Conservation (phyloP, 2,113 vertebrate genomes). For the Alces alces region DNA sequence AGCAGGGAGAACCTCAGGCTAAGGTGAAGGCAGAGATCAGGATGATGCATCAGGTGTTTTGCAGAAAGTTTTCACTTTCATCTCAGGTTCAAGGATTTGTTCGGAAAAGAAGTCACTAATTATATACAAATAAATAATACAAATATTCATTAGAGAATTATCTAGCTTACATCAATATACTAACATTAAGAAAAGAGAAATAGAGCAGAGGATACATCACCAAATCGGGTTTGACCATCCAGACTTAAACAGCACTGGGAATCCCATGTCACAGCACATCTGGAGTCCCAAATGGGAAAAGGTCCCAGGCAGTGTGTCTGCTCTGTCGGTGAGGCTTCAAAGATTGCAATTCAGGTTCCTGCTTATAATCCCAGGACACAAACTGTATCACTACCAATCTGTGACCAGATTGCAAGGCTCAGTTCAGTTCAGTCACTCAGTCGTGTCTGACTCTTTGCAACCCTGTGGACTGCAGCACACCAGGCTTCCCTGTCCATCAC, state of each 20-base stretch:
- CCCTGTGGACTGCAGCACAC: neutral
- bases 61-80: neutral
- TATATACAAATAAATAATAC: neutral
- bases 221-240: neutral
- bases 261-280: neutral
- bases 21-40: neutral
- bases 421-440: neutral
- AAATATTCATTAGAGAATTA: neutral
- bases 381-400: neutral
- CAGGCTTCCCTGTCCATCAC: neutral
- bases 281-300: neutral
- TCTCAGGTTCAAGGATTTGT: neutral
- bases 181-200: neutral
- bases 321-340: neutral
- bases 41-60: neutral
- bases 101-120: neutral
- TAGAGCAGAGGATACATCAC: neutral
- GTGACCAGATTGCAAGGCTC: neutral
- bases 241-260: neutral
- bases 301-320: accelerated
- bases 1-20: neutral
- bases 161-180: neutral
- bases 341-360: neutral
- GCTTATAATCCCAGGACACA: neutral
- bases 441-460: neutral